Evolutionary conservation across 2,113 vertebrate species (phyloP).

Genomic region (Ictalurus punctatus): DNA sequence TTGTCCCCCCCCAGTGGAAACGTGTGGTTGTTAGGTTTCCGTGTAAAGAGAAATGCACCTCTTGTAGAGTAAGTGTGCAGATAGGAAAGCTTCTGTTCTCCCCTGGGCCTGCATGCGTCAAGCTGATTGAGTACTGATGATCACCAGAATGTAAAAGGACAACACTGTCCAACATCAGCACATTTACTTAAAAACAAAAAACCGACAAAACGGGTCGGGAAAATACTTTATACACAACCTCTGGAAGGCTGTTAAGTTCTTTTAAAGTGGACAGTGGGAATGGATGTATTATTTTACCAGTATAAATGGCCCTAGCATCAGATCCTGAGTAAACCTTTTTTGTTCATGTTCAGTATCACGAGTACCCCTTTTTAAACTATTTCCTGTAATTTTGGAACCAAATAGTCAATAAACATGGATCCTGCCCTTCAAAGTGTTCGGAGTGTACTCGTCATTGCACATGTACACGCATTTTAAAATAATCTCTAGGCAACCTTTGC

Average conservation of each 20-base stretch:
- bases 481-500: conserved; percentile 1
- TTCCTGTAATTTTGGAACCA: conserved; percentile 70
- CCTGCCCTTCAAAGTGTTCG: not conserved
- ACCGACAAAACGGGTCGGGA: not conserved
- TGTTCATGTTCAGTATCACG: conserved; percentile 63
- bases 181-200: no score
- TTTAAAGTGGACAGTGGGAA: conserved; percentile 10
- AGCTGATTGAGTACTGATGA: not conserved
- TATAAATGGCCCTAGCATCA: conserved; percentile 38
- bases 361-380: conserved; percentile 63
- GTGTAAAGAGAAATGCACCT: not conserved
- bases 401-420: conserved; percentile 65
- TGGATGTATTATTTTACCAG: conserved; percentile 12
- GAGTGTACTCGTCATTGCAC: not conserved
- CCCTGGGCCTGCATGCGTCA: not conserved
- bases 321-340: conserved; percentile 65
- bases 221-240: not conserved
- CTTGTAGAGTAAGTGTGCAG: not conserved
- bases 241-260: conserved; percentile 17
- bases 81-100: conserved; percentile 10
- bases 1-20: not conserved
- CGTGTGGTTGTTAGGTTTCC: not conserved
- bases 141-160: not conserved
- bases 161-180: not conserved
- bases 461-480: not conserved